phyloP scores from a whole-genome alignment of 2,797 vertebrate genomes.

The Crenuchus spilurus region DNA sequence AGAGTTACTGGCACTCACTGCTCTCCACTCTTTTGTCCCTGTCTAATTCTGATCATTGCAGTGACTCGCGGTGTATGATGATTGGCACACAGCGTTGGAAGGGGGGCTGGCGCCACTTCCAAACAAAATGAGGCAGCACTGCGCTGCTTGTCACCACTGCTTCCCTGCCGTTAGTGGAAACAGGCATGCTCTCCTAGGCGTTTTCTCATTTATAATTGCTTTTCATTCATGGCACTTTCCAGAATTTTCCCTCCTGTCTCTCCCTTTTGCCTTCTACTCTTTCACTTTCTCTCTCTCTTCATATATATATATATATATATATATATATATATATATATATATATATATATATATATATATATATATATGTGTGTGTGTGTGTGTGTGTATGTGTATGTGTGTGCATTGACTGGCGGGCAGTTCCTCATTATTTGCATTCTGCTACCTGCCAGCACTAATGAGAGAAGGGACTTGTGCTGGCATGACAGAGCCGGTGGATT shows the following conservation, averaged over 20 bases:
- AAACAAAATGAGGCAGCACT: conserved; percentile 64
- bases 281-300: conserved; percentile 53
- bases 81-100: conserved; percentile 61
- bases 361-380: no score
- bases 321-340: no score
- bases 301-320: no score
- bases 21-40: conserved; percentile 46
- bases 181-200: conserved; percentile 65
- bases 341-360: no score
- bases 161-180: conserved; percentile 43
- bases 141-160: conserved; percentile 65
- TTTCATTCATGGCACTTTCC: conserved; percentile 58
- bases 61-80: conserved; percentile 54
- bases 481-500: conserved; percentile 77
- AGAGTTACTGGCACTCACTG: conserved; percentile 40
- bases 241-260: conserved; percentile 31
- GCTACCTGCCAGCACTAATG: conserved; percentile 83
- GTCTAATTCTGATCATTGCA: conserved; percentile 49
- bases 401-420: conserved; percentile 76
- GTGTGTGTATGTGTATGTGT: no score
- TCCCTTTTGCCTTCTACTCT: conserved; percentile 3
- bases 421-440: conserved; percentile 84
- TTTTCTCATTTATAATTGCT: conserved; percentile 76
- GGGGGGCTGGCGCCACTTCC: conserved; percentile 57
- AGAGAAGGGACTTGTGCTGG: conserved; percentile 75